Base-by-base conservation (phyloP, 2,888 invertebrate genomes). In the Oeneis ivallda region DNA sequence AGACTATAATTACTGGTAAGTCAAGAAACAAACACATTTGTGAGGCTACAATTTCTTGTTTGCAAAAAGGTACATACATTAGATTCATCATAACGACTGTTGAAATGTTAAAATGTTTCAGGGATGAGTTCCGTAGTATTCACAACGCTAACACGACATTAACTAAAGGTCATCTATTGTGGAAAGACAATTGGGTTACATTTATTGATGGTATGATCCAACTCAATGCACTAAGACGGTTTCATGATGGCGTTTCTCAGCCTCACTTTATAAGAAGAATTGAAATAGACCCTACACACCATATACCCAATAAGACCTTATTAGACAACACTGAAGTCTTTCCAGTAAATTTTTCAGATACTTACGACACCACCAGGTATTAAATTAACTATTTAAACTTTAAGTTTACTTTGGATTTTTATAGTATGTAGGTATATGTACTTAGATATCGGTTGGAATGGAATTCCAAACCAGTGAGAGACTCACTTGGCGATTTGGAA, bases 121-220 rank as follows among this genome's bases (percentile, higher is more conserved):
- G 87, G 2, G 79, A 74, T 7, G 78, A 79, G 1, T 86, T 85
- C 58, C 74, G 74, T 62, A 80, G 79, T 64, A 81, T 88, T 26
- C 56, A 74, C n/a, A 71, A 71, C 10, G 69, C 75, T 0, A 77
- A 83, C 53, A 62, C 72, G 8, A 71, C 79, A 1, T 65, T 84
- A 8, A 81, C 78, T 0, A 73, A 78, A 49, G 93, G 89, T 26
- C 69, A 80, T 56, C 71, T 93, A 5, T 76, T 81, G 45, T 97
- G 96, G 96, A 90, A 92, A 19, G 93, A 93, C 62, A 96, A 96
- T 79, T 98, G 97, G 97, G 94, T 95, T 0, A 93, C 95, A 2
- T 95, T 96, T 73, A 90, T 98, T 74, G 97, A 98, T 81, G 95
- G 95, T 0, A 93, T 98, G 92, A 83, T 98, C 13, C 98, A 98